Evolutionary conservation across 2,113 vertebrate genomes (phyloP).

Genomic region (Strix uralensis): DNA sequence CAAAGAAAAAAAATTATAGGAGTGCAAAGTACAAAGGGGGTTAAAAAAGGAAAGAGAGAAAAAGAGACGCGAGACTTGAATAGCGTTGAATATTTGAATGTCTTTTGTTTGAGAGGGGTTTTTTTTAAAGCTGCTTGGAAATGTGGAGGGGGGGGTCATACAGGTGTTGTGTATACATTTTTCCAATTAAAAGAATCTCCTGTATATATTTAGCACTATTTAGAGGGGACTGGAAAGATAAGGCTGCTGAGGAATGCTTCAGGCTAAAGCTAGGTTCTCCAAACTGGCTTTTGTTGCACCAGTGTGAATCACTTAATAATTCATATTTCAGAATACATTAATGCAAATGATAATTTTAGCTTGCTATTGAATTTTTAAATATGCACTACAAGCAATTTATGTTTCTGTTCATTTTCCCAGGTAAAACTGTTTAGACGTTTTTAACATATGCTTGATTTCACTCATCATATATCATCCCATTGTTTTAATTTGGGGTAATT

Average conservation of each 20-base stretch:
- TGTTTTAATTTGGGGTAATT: constrained; percentile 57
- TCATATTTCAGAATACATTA: constrained; percentile 75
- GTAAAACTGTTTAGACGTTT: constrained; percentile 62
- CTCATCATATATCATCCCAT: constrained; percentile 31
- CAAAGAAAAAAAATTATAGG: neutral
- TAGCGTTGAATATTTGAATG: constrained; percentile 28
- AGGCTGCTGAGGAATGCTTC: constrained; percentile 50
- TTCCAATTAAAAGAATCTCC: constrained; percentile 49
- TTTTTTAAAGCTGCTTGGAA: neutral
- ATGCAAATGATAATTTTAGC: constrained; percentile 72
- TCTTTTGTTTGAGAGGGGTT: constrained; percentile 35
- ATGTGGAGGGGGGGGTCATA: neutral
- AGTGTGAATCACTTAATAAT: constrained; percentile 70
- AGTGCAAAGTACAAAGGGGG: constrained; percentile 19
- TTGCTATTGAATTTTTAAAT: constrained; percentile 70
- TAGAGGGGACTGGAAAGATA: constrained; percentile 41
- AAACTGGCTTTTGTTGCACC: constrained; percentile 63
- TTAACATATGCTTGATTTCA: constrained; percentile 50
- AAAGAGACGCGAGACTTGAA: constrained; percentile 2
- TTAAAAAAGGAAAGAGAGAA: constrained; percentile 6
- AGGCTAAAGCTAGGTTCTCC: constrained; percentile 55
- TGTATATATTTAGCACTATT: constrained; percentile 61
- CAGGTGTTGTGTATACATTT: constrained; percentile 42
- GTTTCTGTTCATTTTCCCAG: constrained; percentile 68
- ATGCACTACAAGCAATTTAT: constrained; percentile 62